A percentile compares a stretch with the other conserved stretches of the same genome.
These are phyloP conservation scores for Chitala chitala DNA, from an alignment of 2,113 vertebrate genomes.

Conservation along the genomic window DNA sequence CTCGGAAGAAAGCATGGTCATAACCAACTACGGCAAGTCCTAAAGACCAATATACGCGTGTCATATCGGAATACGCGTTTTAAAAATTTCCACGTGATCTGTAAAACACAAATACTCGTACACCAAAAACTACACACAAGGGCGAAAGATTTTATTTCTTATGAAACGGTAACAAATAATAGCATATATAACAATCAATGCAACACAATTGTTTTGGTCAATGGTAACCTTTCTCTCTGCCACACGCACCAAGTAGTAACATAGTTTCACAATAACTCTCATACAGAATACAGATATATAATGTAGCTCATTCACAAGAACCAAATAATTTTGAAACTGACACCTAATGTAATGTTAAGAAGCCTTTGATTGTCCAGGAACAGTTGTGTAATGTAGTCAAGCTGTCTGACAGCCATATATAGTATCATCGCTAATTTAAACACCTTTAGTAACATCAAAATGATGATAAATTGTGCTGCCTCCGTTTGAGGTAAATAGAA, in stretches of 20 bases:
- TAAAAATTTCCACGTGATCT: not conserved
- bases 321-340: constrained; percentile 35
- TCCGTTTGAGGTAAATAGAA: constrained; percentile 37
- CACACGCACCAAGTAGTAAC: constrained; percentile 24
- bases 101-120: not conserved
- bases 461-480: constrained; percentile 29
- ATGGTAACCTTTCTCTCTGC: constrained; percentile 9
- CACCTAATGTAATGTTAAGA: constrained; percentile 24
- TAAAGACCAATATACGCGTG: not conserved
- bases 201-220: constrained; percentile 36
- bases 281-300: constrained; percentile 28
- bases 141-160: constrained; percentile 42
- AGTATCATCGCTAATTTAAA: constrained; percentile 31
- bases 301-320: constrained; percentile 38
- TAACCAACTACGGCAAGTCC: not conserved
- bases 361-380: constrained; percentile 54
- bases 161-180: constrained; percentile 58
- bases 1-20: not conserved
- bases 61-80: not conserved
- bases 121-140: constrained; percentile 27
- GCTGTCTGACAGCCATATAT: constrained; percentile 57
- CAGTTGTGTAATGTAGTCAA: constrained; percentile 42
- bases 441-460: constrained; percentile 27
- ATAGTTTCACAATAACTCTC: constrained; percentile 32
- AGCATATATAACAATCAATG: constrained; percentile 46